phyloP scores from a whole-genome alignment of 35 echinoderm and acorn worm genomes.

The Ophiothrix spiculata region DNA sequence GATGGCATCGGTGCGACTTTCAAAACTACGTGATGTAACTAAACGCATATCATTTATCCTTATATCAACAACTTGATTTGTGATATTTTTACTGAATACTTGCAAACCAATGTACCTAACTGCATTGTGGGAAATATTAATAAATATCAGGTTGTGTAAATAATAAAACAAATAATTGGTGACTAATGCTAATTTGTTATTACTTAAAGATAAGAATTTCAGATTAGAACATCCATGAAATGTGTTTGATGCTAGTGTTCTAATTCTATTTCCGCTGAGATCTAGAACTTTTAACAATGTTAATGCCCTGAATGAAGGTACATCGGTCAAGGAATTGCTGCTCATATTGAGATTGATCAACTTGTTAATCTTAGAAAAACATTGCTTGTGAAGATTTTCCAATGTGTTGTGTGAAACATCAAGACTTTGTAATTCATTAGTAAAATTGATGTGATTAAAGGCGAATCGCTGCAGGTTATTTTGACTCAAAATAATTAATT shows the following conservation, averaged over 20 bases:
- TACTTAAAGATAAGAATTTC: neutral
- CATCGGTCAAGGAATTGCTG: neutral
- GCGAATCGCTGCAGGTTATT: no score
- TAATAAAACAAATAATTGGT: neutral
- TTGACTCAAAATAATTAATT: no score
- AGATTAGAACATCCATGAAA: neutral
- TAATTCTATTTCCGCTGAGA: neutral
- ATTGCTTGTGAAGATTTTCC: neutral
- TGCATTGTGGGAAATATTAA: neutral
- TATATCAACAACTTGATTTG: neutral
- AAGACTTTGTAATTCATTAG: neutral
- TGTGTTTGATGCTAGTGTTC: neutral
- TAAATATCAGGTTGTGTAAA: neutral
- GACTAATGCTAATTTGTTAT: neutral
- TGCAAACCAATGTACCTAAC: neutral
- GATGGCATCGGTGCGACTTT: neutral
- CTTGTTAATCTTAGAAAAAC: neutral
- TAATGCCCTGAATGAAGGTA: neutral
- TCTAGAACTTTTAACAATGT: neutral
- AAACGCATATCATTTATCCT: neutral
- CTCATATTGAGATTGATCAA: neutral
- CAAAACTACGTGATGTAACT: neutral
- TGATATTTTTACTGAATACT: neutral
- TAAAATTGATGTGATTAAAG: no score
- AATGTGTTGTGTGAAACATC: neutral